phyloP scores from a whole-genome alignment of 2,888 invertebrate species.

The Mactromeris polynyma region DNA sequence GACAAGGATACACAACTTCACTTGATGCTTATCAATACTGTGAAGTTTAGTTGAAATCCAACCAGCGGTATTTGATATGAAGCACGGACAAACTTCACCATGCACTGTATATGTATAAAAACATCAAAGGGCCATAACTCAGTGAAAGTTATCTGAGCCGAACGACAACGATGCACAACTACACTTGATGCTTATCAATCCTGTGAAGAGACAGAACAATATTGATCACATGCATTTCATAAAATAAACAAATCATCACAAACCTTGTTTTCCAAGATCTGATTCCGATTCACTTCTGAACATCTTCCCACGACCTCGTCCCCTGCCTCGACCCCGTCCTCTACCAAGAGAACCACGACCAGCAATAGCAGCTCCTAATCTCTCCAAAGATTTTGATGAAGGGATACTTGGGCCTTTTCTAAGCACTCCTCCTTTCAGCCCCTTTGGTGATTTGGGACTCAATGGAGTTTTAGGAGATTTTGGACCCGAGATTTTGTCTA shows the following conservation, averaged over 20 bases:
- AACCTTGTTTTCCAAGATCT: conserved; percentile 68
- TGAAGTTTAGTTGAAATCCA: too few species aligned
- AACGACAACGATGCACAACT: too few species aligned
- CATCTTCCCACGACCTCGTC: conserved; percentile 70
- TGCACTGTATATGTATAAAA: too few species aligned
- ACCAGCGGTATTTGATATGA: too few species aligned
- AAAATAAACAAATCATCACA: conserved; percentile 17
- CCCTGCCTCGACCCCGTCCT: conserved; percentile 77
- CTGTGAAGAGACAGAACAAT: not conserved
- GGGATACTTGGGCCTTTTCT: conserved; percentile 66
- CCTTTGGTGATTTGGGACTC: conserved; percentile 44
- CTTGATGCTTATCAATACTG: too few species aligned
- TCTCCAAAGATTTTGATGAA: conserved; percentile 39
- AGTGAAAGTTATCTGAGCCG: too few species aligned
- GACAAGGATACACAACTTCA: too few species aligned
- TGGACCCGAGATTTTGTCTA: conserved; percentile 28
- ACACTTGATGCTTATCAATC: too few species aligned
- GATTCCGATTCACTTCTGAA: conserved; percentile 76
- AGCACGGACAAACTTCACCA: not conserved
- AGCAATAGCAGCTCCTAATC: conserved; percentile 23
- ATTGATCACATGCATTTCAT: not conserved
- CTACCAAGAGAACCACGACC: conserved; percentile 62
- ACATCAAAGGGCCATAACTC: too few species aligned
- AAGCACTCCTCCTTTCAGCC: conserved; percentile 45
- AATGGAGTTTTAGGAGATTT: conserved; percentile 52